These are phyloP conservation scores for Phalacrocorax aristotelis DNA, from an alignment of 2,113 vertebrate species.

Conservation along the genomic window DNA sequence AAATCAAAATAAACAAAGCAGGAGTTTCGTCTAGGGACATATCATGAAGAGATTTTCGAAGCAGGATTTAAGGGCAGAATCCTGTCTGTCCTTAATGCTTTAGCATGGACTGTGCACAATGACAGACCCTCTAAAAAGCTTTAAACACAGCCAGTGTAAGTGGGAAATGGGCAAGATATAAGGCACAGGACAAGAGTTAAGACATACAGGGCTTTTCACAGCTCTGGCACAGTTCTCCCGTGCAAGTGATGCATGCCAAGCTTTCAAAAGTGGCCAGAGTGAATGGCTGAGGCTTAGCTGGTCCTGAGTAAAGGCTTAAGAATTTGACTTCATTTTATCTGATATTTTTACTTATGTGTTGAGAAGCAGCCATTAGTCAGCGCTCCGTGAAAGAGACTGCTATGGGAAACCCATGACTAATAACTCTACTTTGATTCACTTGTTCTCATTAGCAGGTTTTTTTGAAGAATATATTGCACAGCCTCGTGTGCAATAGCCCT, in stretches of 20 bases:
- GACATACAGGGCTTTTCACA: neutral
- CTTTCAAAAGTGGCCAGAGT: neutral
- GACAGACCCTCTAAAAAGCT: neutral
- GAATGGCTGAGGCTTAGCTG: neutral
- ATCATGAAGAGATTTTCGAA: neutral
- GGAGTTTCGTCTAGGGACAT: neutral
- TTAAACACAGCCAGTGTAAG: neutral
- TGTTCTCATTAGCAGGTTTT: neutral
- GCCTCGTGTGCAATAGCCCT: neutral
- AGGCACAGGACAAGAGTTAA: neutral
- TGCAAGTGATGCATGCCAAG: neutral
- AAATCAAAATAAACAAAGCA: conserved; percentile 46
- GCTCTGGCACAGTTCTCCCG: neutral
- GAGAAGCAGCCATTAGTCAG: neutral
- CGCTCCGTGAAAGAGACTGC: neutral
- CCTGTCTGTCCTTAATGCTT: neutral
- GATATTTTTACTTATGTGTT: neutral
- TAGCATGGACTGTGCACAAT: neutral
- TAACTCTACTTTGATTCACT: neutral
- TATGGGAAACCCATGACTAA: neutral
- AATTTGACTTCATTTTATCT: neutral
- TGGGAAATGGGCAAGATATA: neutral
- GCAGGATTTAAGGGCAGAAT: conserved; percentile 2
- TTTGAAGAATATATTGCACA: neutral
- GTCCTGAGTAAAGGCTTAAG: neutral